phyloP scores from a whole-genome alignment of 2,797 vertebrate genomes.

The Streptopelia turtur region DNA sequence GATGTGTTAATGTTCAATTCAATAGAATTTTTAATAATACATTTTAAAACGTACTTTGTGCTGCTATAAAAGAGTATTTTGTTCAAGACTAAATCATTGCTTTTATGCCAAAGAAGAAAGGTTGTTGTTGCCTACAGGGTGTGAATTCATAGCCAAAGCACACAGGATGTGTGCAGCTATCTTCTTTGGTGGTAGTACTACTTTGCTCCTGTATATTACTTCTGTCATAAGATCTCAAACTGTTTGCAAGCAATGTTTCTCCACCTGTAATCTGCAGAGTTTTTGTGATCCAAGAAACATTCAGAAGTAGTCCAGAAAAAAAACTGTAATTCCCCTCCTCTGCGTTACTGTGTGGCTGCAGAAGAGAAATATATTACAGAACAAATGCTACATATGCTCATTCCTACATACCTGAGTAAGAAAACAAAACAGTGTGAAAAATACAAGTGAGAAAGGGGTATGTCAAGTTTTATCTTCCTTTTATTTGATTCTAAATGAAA shows the following conservation, averaged over 20 bases:
- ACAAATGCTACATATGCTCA: neutral
- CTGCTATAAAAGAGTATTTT: constrained; percentile 5
- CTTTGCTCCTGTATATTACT: neutral
- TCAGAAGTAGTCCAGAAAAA: neutral
- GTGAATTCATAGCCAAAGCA: constrained; percentile 22
- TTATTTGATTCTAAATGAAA: neutral
- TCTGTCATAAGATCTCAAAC: neutral
- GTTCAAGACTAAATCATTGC: neutral
- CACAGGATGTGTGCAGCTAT: neutral
- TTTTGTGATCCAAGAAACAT: neutral
- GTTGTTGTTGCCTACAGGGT: neutral
- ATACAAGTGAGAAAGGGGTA: neutral
- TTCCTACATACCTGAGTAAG: neutral
- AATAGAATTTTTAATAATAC: constrained; percentile 19
- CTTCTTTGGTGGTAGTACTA: neutral
- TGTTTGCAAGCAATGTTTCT: constrained; percentile 13
- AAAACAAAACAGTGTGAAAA: neutral
- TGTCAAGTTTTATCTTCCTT: neutral
- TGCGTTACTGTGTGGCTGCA: neutral
- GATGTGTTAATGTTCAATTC: neutral
- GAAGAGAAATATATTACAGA: neutral
- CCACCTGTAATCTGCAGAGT: neutral
- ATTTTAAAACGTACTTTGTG: neutral
- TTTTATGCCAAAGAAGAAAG: constrained; percentile 25
- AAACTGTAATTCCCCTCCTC: neutral